Conservation (phyloP, 1,140 invertebrate genomes). For the Meloidogyne hapla region DNA sequence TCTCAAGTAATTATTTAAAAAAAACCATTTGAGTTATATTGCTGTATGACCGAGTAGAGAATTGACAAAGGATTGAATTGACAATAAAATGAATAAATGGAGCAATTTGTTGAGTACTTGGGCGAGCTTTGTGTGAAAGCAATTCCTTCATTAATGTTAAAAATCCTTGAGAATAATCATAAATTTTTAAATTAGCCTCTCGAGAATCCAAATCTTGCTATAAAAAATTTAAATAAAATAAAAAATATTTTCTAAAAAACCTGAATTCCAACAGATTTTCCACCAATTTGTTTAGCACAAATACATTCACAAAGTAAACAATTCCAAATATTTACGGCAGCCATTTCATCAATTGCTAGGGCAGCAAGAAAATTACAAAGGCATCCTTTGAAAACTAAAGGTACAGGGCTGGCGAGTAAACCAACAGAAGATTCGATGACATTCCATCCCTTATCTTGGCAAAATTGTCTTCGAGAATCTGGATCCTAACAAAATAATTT, state of each 20-base stretch:
- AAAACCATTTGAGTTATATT: slow-evolving; percentile 39
- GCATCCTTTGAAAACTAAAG: slow-evolving; percentile 38
- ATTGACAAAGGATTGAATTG: slow-evolving; percentile 42
- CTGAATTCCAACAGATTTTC: slow-evolving; percentile 33
- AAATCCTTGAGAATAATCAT: slow-evolving; percentile 43
- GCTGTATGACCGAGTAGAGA: slow-evolving; percentile 34
- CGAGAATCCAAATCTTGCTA: slow-evolving; percentile 42
- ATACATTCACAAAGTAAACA: slow-evolving; percentile 39
- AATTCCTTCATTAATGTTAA: slow-evolving; percentile 32
- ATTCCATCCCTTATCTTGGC: slow-evolving; percentile 32
- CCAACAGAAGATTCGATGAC: slow-evolving; percentile 34
- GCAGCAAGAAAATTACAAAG: slow-evolving; percentile 38
- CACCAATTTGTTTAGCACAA: slow-evolving; percentile 33
- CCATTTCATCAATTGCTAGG: slow-evolving; percentile 37
- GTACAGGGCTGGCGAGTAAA: slow-evolving; percentile 26
- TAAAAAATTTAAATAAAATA: slow-evolving; percentile 13
- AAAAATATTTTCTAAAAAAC: slow-evolving; percentile 3
- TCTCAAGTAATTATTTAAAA: no score
- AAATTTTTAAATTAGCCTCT: slow-evolving; percentile 29
- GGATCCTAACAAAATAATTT: slow-evolving; percentile 25
- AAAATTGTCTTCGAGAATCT: slow-evolving; percentile 33
- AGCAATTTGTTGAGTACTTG: slow-evolving; percentile 24
- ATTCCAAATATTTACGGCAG: slow-evolving; percentile 38
- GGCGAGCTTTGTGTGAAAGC: slow-evolving; percentile 31
- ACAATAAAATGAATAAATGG: slow-evolving; percentile 40